Conservation (phyloP, 2,888 invertebrate species). For the Pammene aurita region DNA sequence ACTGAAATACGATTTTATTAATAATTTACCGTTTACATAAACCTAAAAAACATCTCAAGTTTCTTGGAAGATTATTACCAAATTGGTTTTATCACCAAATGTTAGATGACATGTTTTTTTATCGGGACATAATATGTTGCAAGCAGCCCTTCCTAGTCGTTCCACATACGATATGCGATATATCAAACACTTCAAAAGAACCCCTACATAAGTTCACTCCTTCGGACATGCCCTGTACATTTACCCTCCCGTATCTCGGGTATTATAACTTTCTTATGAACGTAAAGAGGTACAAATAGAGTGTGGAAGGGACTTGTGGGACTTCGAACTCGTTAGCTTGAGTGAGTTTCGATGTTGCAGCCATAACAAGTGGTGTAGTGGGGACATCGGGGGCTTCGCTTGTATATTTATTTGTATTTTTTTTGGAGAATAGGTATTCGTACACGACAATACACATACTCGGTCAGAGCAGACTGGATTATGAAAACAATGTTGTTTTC, state of each 20-base stretch:
- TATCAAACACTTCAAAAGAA: neutral
- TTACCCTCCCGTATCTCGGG: constrained; percentile 33
- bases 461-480: no score
- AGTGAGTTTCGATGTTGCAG: constrained; percentile 47
- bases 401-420: constrained; percentile 4
- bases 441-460: no score
- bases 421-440: constrained; percentile 2
- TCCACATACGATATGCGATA: neutral
- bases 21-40: no score
- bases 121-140: no score
- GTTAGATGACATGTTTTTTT: no score
- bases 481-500: no score
- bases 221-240: constrained; percentile 20
- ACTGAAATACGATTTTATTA: no score
- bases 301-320: constrained; percentile 46
- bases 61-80: no score
- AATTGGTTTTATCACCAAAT: no score
- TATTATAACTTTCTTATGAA: constrained; percentile 46
- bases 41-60: no score
- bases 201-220: constrained; percentile 1
- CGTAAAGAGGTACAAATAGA: constrained; percentile 55
- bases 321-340: constrained; percentile 48
- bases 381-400: constrained; percentile 26
- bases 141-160: no score
- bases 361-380: constrained; percentile 29